Conservation (phyloP, 2,113 vertebrate genomes). For the Psittacara wagleri region DNA sequence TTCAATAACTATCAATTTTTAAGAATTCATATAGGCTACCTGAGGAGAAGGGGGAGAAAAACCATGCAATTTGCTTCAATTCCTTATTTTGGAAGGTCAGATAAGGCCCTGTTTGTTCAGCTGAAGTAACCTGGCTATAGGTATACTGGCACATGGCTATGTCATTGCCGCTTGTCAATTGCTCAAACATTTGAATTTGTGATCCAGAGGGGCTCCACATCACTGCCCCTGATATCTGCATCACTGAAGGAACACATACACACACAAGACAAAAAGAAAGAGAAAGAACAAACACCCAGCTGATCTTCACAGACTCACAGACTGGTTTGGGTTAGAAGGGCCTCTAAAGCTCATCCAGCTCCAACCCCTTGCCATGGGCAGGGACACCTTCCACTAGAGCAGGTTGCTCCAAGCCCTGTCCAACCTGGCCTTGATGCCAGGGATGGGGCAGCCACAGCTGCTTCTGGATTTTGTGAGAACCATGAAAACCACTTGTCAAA, state of each 20-base stretch:
- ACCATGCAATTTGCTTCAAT: not conserved
- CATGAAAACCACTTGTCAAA: not conserved
- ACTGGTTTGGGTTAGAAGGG: not conserved
- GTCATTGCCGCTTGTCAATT: not conserved
- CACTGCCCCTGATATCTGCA: not conserved
- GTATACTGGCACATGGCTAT: not conserved
- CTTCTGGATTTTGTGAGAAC: not conserved
- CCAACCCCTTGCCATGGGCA: not conserved
- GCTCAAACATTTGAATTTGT: not conserved
- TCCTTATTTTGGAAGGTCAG: not conserved
- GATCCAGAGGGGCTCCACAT: not conserved
- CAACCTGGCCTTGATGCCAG: not conserved
- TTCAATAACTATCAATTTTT: not conserved
- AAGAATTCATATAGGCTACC: not conserved
- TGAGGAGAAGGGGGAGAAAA: not conserved
- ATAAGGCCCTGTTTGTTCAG: not conserved
- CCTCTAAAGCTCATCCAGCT: not conserved
- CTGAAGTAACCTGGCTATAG: not conserved
- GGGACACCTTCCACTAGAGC: not conserved
- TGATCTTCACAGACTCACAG: not conserved
- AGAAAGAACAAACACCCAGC: not conserved
- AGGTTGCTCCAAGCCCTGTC: not conserved
- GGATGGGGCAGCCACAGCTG: not conserved
- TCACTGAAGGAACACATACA: not conserved
- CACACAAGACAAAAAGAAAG: no score